Percentiles rank a stretch among this genome's conserved stretches.
Evolutionary conservation across 2,113 vertebrate genomes (phyloP).

Genomic region (Thalassoma bifasciatum): DNA sequence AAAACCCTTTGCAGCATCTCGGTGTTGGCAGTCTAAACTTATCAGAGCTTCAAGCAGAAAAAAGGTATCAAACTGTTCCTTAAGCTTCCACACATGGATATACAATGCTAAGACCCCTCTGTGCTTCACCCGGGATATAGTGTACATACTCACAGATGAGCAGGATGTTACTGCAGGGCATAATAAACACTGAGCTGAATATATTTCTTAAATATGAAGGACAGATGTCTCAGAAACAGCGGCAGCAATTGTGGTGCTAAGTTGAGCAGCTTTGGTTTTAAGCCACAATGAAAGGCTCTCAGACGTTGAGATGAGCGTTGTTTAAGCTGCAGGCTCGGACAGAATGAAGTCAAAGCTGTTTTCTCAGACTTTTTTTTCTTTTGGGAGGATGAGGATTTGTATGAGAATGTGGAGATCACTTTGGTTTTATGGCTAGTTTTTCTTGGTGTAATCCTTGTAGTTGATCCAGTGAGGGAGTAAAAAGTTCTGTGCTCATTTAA

Average conservation of each 20-base stretch:
- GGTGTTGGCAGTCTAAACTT: slow-evolving; percentile 36
- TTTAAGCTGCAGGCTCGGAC: slow-evolving; percentile 55
- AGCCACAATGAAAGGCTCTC: slow-evolving; percentile 59
- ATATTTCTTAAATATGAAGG: slow-evolving; percentile 35
- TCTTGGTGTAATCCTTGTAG: slow-evolving; percentile 40
- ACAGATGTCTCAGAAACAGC: slow-evolving; percentile 49
- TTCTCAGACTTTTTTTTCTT: slow-evolving; percentile 34
- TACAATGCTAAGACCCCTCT: slow-evolving; percentile 42
- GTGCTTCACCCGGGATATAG: slow-evolving; percentile 20
- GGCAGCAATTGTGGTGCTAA: slow-evolving; percentile 23
- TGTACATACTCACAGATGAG: slow-evolving; percentile 9
- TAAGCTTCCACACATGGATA: slow-evolving; percentile 59
- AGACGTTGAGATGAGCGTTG: slow-evolving; percentile 32
- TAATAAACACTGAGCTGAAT: slow-evolving; percentile 30
- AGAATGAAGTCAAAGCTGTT: slow-evolving; percentile 48
- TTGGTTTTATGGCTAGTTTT: slow-evolving; percentile 37
- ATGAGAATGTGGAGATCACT: slow-evolving; percentile 36
- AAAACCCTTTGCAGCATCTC: slow-evolving; percentile 22
- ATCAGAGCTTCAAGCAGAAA: slow-evolving; percentile 29
- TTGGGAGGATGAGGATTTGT: slow-evolving; percentile 43
- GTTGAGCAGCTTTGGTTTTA: slow-evolving; percentile 59
- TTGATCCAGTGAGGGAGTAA: slow-evolving; percentile 39
- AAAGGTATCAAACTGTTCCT: slow-evolving; percentile 53
- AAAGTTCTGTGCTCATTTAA: slow-evolving; percentile 7
- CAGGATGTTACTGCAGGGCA: slow-evolving; percentile 18